Base-by-base conservation (phyloP, 2,888 invertebrate species). In the Lymantria monacha region DNA sequence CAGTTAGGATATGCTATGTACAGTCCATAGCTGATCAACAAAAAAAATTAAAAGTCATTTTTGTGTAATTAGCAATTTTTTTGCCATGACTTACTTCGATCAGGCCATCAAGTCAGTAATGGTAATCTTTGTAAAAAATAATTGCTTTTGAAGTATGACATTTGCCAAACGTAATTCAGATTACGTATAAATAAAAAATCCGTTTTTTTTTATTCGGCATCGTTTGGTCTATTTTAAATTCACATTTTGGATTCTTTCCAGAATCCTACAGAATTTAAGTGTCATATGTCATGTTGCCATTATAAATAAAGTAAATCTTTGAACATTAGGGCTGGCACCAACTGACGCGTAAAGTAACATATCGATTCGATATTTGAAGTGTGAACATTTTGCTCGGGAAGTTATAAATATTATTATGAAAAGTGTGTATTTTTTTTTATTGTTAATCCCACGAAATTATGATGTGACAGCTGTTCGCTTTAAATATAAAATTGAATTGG, bases 291-390 rank as follows among this genome's bases (percentile, higher is more conserved):
- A 62, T 57, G 59, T 61, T 59, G 50, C 57, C 48, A 60, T 61
- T 69, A 69, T 71, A 63, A 66, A 70, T 70, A 68, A 53, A 68
- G 57, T 65, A 63, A 59, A 68, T 57, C 52, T 55, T 56, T 53
- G 44, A 43, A 46, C 55, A 66, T 59, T 59, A 55, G 54, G 53
- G 42, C 49, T 15, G 46, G 36, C 10, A 40, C 31, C 42, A 55
- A 58, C 63, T 65, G 55, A 44, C 31, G 57, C 55, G 22, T 22
- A 22, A 22, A 22, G 5, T 22, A 22, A 22, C 55, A 51, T 63
- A 52, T 55, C 44, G 33, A 31, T 51, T 48, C 41, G 42, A 42
- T 42, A 30, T 51, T 30, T 15, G 13, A 41, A 22, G 30, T 30
- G 15, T 44, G 44, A 48, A 44, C 48, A 48, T 48, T 15, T 47